Base-by-base conservation (phyloP, 2,113 vertebrate species). In the Podarcis muralis region DNA sequence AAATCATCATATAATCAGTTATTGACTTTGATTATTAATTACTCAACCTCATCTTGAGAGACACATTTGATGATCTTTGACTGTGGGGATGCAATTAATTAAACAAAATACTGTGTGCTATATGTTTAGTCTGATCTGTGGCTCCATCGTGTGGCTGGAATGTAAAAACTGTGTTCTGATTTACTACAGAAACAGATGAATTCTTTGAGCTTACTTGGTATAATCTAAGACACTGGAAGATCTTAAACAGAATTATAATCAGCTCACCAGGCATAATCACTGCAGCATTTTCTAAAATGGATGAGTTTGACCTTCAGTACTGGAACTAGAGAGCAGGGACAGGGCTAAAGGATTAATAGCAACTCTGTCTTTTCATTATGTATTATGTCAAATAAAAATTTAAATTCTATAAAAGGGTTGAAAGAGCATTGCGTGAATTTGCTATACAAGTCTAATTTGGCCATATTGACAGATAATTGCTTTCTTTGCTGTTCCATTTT, bases 71-170 rank as follows among this genome's bases (percentile, higher is more conserved):
- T 57, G 65, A 5, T 76, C 12, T 59, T 77, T 66, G 59, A 37
- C 12, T 66, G 6, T 53, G 68, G 65, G 2, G 16, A 37, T 68
- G 48, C 35, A 53, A 65, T 65, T 81, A 59, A 35, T 82, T 76
- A 90, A n/a, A 75, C 65, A 72, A 76, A 11, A 37, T 40, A 3
- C 71, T 25, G 27, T 89, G 66, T 1, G 22, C 32, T 43, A 3
- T 82, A 6, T 57, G 59, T 79, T 90, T 88, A 72, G 81, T 57
- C 90, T 94, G 94, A 93, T 35, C 25, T 94, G 69, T 86, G 92
- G 95, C 93, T 89, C 94, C 95, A 94, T 95, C 95, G 0, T 92
- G 94, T 94, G 95, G 95, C 82, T 87, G 74, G 77, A 40, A 68
- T 79, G 68, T n/a, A 62, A 74, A 87, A 91, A 7, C 48, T 48